phyloP scores from a whole-genome alignment of 2,113 vertebrate genomes.

The Tupaia chinensis region DNA sequence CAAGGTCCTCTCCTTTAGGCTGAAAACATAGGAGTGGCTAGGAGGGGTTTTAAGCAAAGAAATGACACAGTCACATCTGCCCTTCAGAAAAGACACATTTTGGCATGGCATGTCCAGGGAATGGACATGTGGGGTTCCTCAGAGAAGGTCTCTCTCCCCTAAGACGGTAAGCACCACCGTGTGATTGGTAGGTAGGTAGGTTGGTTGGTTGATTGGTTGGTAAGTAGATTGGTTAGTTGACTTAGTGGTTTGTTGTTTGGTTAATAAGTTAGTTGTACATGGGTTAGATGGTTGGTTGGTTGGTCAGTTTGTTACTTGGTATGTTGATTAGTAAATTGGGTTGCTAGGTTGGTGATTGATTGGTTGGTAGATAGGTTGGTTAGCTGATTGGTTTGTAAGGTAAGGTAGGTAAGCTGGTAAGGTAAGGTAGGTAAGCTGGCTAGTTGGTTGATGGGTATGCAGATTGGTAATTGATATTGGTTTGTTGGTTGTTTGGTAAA shows the following conservation, averaged over 20 bases:
- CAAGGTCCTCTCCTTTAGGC: neutral
- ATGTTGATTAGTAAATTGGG: too few species aligned
- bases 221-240: neutral
- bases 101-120: neutral
- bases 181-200: too few species aligned
- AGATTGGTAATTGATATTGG: neutral
- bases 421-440: too few species aligned
- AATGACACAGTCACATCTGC: fast-evolving
- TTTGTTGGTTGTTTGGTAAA: neutral
- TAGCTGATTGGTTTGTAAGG: neutral
- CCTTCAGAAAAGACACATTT: too few species aligned
- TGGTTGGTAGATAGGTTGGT: neutral
- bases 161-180: neutral
- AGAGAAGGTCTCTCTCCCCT: neutral
- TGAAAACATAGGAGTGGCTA: neutral
- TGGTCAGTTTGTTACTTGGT: neutral
- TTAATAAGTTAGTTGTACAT: too few species aligned
- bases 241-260: neutral
- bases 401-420: too few species aligned
- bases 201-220: neutral
- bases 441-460: neutral
- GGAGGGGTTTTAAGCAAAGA: neutral
- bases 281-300: too few species aligned
- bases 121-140: neutral
- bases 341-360: too few species aligned